Conservation (phyloP, 2,888 invertebrate genomes). For the Pseudanteris insignis region DNA sequence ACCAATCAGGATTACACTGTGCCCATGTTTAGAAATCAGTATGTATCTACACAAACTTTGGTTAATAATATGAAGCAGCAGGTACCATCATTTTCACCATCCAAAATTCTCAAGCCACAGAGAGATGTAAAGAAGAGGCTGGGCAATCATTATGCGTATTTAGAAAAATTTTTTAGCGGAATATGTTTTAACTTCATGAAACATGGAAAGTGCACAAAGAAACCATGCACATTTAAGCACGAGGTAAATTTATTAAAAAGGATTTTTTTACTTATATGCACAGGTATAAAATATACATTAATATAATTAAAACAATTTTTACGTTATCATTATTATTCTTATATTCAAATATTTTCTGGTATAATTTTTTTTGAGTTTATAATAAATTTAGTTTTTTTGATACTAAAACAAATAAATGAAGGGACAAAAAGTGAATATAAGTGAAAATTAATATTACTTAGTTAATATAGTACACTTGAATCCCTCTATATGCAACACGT, state of each 20-base stretch:
- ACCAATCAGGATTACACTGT: neutral
- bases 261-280: too few species aligned
- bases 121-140: slow-evolving; percentile 3
- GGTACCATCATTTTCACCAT: slow-evolving; percentile 10
- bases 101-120: slow-evolving; percentile 8
- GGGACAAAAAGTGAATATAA: too few species aligned
- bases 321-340: too few species aligned
- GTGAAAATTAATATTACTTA: too few species aligned
- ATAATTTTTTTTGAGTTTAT: too few species aligned
- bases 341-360: too few species aligned
- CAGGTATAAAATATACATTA: too few species aligned
- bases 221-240: neutral
- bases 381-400: too few species aligned
- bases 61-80: neutral
- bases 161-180: neutral
- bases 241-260: slow-evolving; percentile 8
- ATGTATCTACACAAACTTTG: neutral
- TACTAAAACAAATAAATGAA: too few species aligned
- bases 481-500: too few species aligned
- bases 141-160: neutral
- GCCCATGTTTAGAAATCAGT: slow-evolving; percentile 1
- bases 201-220: neutral
- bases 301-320: too few species aligned
- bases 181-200: slow-evolving; percentile 1
- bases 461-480: too few species aligned